phyloP scores from a whole-genome alignment of 1,140 invertebrate species.

The Trachymyrmex cornetzi region DNA sequence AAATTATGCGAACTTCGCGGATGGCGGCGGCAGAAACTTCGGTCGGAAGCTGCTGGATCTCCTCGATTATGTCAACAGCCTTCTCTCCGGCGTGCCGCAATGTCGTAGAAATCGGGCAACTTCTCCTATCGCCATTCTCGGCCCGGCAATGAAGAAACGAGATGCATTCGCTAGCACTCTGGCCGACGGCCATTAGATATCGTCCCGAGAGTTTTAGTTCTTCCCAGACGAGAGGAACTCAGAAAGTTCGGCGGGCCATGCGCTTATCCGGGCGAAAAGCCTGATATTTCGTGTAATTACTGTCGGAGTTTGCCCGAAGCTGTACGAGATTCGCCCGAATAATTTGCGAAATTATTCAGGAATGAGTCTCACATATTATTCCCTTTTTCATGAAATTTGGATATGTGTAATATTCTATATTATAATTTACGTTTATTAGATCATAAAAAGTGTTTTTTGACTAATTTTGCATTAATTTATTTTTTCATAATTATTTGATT shows the following conservation, averaged over 20 bases:
- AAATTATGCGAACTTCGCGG: slow-evolving; percentile 67
- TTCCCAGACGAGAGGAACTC: slow-evolving; percentile 5
- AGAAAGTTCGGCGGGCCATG: slow-evolving; percentile 15
- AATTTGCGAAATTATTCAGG: slow-evolving; percentile 8
- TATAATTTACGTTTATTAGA: not conserved
- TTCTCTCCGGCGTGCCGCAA: slow-evolving; percentile 26
- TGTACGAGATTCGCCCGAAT: not conserved
- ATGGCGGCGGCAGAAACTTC: slow-evolving; percentile 38
- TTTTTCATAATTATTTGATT: not conserved
- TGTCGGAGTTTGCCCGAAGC: slow-evolving; percentile 15
- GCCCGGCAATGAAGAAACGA: slow-evolving; percentile 4
- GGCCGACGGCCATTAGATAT: slow-evolving; percentile 43
- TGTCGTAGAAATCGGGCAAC: slow-evolving; percentile 47
- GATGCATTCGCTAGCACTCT: not conserved
- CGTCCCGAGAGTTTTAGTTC: slow-evolving; percentile 18
- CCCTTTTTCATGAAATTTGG: not conserved
- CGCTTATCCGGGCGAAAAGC: not conserved
- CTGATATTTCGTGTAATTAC: slow-evolving; percentile 50
- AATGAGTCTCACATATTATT: not conserved
- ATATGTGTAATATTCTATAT: not conserved
- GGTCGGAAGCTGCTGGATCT: not conserved
- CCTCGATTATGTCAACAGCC: slow-evolving; percentile 57
- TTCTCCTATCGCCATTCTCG: slow-evolving; percentile 18
- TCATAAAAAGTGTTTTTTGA: not conserved
- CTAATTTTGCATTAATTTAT: not conserved